Conservation (phyloP, 2,888 invertebrate species). For the Dynastes tityus region DNA sequence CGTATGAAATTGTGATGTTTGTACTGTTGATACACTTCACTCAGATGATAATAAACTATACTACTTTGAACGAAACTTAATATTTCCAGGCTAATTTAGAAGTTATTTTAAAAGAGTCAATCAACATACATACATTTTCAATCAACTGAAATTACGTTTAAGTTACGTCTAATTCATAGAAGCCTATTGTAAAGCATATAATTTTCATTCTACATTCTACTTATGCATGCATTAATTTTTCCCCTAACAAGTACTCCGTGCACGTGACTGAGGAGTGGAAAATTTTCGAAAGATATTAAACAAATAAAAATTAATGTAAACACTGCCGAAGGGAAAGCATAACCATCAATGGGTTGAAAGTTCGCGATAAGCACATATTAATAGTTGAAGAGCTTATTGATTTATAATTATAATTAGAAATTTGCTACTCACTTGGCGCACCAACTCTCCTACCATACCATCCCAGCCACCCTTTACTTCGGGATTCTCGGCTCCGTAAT, state of each 20-base stretch:
- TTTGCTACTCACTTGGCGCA: constrained; percentile 81
- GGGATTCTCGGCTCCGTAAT: constrained; percentile 86
- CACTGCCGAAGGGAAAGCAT: constrained; percentile 36
- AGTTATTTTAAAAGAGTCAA: no score
- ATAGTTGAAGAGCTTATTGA: constrained; percentile 58
- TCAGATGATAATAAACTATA: no score
- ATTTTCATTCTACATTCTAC: not conserved
- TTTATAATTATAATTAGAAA: constrained; percentile 60
- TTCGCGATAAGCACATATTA: constrained; percentile 54
- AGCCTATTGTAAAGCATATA: not conserved
- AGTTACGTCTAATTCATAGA: not conserved
- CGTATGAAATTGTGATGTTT: no score
- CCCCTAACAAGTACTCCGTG: not conserved
- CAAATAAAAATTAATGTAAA: constrained; percentile 40
- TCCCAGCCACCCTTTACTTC: constrained; percentile 87
- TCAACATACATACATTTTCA: no score
- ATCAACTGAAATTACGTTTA: no score
- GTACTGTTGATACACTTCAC: no score
- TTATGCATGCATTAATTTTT: constrained; percentile 14
- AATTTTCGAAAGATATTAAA: constrained; percentile 17
- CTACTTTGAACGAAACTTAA: no score
- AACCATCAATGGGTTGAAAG: constrained; percentile 47
- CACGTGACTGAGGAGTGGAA: constrained; percentile 19
- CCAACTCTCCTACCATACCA: constrained; percentile 90
- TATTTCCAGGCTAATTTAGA: no score